Percentiles rank a stretch among this genome's conserved stretches.
Conservation (phyloP, 2,797 vertebrate species). For the Danio choprae region DNA sequence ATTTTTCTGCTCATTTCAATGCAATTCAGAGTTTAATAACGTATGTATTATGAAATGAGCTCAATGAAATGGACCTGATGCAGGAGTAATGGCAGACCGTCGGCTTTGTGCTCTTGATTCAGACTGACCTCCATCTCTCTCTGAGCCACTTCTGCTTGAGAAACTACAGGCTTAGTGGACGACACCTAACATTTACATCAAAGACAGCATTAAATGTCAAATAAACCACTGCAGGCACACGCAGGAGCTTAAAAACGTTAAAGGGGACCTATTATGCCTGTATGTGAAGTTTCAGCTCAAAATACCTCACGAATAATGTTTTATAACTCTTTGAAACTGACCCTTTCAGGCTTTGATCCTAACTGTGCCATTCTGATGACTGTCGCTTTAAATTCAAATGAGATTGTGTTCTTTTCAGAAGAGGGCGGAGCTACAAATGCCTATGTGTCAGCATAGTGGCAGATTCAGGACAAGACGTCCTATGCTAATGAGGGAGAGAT, state of each 20-base stretch:
- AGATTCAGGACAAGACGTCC: too few species aligned
- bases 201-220: background rate
- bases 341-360: too few species aligned
- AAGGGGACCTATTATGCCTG: too few species aligned
- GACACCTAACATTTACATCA: constrained; percentile 66
- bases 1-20: background rate
- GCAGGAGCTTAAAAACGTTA: background rate
- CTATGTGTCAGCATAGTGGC: too few species aligned
- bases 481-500: too few species aligned
- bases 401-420: too few species aligned
- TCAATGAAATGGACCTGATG: constrained; percentile 68
- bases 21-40: background rate
- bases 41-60: background rate
- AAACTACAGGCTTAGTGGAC: constrained; percentile 68
- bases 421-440: too few species aligned
- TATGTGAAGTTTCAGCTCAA: too few species aligned
- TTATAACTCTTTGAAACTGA: too few species aligned
- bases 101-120: constrained; percentile 66
- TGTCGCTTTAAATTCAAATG: too few species aligned
- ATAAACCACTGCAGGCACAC: background rate
- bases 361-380: background rate
- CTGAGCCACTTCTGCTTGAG: constrained; percentile 77
- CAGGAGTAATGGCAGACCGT: constrained; percentile 72
- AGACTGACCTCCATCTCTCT: constrained; percentile 83
- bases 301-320: too few species aligned